Percentiles rank a stretch among this genome's conserved stretches.
phyloP scores from a whole-genome alignment of 2,113 vertebrate genomes.

The Aleadryas rufinucha region DNA sequence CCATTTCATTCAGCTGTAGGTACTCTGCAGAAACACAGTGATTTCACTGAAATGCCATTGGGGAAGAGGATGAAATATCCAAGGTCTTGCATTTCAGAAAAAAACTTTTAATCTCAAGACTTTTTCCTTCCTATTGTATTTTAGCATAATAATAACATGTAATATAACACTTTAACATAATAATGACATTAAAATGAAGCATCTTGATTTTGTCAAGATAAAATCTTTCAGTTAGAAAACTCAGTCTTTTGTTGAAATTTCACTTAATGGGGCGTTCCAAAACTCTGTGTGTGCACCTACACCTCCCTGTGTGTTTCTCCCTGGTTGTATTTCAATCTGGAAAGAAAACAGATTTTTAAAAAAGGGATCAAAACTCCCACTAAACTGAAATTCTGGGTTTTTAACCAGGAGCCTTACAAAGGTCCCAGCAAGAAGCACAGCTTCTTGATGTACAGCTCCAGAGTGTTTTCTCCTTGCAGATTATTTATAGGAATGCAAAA shows the following conservation, averaged over 20 bases:
- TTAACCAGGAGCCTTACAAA: background rate
- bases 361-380: background rate
- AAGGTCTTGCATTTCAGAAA: background rate
- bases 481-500: background rate
- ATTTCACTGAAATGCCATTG: background rate
- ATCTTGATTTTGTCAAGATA: background rate
- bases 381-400: background rate
- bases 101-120: background rate
- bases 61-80: accelerated
- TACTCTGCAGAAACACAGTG: background rate
- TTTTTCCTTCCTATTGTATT: background rate
- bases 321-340: background rate
- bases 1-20: background rate
- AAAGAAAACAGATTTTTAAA: background rate
- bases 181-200: background rate
- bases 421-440: background rate
- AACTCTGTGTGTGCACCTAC: background rate
- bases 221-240: background rate
- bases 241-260: background rate
- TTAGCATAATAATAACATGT: background rate
- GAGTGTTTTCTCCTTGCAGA: background rate
- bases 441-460: background rate
- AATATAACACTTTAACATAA: background rate
- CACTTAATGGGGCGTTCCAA: background rate
- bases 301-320: background rate